Percentiles rank a stretch among this genome's conserved stretches.
Evolutionary conservation across 2,113 vertebrate genomes (phyloP).

Genomic region (Larimichthys polyactis): DNA sequence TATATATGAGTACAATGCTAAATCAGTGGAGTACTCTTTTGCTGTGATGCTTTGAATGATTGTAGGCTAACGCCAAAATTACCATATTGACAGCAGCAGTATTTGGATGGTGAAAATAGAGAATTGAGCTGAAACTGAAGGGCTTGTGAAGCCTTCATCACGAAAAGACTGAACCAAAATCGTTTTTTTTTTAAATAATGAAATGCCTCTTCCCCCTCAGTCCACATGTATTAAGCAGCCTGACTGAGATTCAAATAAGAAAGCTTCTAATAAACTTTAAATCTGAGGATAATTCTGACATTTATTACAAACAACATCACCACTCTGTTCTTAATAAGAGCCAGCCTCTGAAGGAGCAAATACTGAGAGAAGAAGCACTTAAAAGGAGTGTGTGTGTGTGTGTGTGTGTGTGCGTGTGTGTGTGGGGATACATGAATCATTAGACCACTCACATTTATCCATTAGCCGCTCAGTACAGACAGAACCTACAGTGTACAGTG

Average conservation of each 20-base stretch:
- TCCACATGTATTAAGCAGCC: constrained; percentile 12
- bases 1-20: background rate
- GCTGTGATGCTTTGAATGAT: background rate
- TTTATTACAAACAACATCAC: constrained; percentile 18
- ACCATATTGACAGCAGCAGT: background rate
- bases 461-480: background rate
- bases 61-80: background rate
- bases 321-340: constrained; percentile 5
- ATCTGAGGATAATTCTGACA: constrained; percentile 27
- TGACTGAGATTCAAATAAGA: constrained; percentile 34
- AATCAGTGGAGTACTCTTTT: background rate
- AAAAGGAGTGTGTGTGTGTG: background rate
- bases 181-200: constrained; percentile 30
- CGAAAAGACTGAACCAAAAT: constrained; percentile 13
- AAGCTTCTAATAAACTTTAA: background rate
- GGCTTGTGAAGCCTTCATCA: background rate
- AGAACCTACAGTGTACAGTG: background rate
- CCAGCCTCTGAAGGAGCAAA: constrained; percentile 21
- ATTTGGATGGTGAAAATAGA: background rate
- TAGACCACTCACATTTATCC: constrained; percentile 3
- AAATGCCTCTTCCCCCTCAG: background rate
- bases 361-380: background rate
- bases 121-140: background rate
- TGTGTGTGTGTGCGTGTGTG: too few relatives aligned
- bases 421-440: too few relatives aligned